Evolutionary conservation across 2,888 invertebrate genomes (phyloP), one percentile per base, ranked within the genome.

Genomic region (Nyleta sp.): DNA sequence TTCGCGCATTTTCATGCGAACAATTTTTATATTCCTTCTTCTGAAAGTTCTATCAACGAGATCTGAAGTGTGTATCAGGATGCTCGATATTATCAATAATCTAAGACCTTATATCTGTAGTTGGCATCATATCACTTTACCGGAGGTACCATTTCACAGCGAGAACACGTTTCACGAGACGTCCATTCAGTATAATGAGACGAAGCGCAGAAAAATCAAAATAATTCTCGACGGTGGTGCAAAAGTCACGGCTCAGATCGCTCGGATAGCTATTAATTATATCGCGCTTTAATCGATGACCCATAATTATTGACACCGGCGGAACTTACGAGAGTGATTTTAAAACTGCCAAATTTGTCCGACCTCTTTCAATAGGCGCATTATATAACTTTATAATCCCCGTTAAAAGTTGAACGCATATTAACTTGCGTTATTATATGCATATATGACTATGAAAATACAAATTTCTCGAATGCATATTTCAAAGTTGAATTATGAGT

Each of bases 401-500:
- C 20, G 8, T 35, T 6, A 35, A 11, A 48, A 28, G 10, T 31
- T 8, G 17, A 15, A 28, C 10, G 22, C 18, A 18, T 22, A 59
- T 59, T 31, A 46, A 17, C 28, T 17, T 10, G 17, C 17, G 38
- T 24, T 55, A 40, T 40, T 55, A 35, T 35, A 55, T 40, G 35
- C 20, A 59, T 46, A 38, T 28, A 38, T 31, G 28, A 17, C 10
- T 35, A n/a, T n/a, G 42, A 28, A 67, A 67, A 48, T 67, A 57
- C 35, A 48, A 48, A 46, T 67, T 55, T 67, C 59, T 50, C 59
- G 44, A 35, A 60, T 44, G 28, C 60, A 60, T 67, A 68, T 68
- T 62, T 64, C 60, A 62, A 88, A 86, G 83, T 81, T 84, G 84
- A 88, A 83, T 84, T 87, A 86, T 86, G 84, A 81, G 83, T 86